Evolutionary conservation across 2,113 vertebrate species (phyloP).

Genomic region (Odocoileus virginianus): DNA sequence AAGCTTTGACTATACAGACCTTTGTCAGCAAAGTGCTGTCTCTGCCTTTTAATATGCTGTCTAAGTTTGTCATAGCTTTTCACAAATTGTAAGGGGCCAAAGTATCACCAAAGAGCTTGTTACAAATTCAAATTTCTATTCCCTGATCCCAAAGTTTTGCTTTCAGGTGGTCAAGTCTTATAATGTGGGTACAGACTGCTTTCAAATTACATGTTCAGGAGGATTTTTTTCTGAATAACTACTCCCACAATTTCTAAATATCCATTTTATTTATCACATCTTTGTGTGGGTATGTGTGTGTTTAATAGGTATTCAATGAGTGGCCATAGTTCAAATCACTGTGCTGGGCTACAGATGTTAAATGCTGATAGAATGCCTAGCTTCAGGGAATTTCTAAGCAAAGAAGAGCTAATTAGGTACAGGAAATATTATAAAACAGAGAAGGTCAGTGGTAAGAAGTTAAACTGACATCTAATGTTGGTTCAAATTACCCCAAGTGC

Average conservation of each 20-base stretch:
- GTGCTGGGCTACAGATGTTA: not conserved
- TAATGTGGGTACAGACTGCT: not conserved
- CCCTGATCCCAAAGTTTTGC: not conserved
- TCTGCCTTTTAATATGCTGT: not conserved
- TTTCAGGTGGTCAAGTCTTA: not conserved
- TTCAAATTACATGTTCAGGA: not conserved
- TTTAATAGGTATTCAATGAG: not conserved
- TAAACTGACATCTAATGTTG: not conserved
- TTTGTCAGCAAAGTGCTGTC: not conserved
- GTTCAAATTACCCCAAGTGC: not conserved
- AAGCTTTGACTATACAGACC: not conserved
- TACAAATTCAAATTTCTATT: not conserved
- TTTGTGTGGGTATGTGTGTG: not conserved
- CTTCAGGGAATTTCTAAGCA: not conserved
- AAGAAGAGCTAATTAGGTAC: not conserved
- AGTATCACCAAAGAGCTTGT: not conserved
- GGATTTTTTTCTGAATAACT: not conserved
- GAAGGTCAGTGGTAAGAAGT: not conserved
- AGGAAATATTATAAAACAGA: not conserved
- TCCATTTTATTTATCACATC: not conserved
- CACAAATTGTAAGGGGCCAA: not conserved
- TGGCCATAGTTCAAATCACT: not conserved
- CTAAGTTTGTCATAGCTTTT: not conserved
- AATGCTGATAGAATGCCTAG: not conserved
- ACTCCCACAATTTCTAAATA: not conserved